phyloP scores from a whole-genome alignment of 2,113 vertebrate species.

The Smithornis capensis region DNA sequence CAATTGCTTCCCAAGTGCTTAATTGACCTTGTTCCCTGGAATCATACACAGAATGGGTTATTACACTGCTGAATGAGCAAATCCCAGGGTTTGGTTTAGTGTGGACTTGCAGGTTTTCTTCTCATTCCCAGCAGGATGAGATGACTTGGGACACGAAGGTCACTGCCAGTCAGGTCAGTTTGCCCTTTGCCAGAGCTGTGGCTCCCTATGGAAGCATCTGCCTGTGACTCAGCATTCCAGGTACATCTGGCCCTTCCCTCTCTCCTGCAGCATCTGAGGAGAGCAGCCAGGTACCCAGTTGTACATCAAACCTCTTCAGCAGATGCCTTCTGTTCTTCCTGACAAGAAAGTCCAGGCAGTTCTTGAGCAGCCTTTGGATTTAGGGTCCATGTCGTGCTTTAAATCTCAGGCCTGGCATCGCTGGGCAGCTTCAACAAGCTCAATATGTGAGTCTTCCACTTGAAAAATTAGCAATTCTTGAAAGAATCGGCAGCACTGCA shows the following conservation, averaged over 20 bases:
- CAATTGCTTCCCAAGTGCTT: neutral
- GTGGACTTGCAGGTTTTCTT: neutral
- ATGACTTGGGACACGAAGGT: neutral
- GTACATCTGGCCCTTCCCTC: neutral
- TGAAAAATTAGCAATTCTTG: neutral
- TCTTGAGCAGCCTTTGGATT: neutral
- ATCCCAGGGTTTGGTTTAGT: neutral
- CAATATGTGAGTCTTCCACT: neutral
- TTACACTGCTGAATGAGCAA: neutral
- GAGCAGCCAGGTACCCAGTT: neutral
- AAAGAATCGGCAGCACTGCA: neutral
- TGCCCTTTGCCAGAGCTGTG: neutral
- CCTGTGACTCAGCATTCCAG: constrained; percentile 2
- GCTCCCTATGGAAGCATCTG: neutral
- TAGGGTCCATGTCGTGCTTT: fast-evolving
- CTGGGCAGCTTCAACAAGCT: neutral
- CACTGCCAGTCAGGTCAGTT: neutral
- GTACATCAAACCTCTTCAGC: neutral
- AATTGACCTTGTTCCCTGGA: neutral
- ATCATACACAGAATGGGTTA: neutral
- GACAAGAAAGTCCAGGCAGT: neutral
- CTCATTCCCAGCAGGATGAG: neutral
- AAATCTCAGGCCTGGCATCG: neutral
- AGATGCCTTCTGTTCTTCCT: neutral
- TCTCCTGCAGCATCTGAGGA: neutral